Evolutionary conservation across 2,888 invertebrate species (phyloP).

Genomic region (Cylloceria caligata): DNA sequence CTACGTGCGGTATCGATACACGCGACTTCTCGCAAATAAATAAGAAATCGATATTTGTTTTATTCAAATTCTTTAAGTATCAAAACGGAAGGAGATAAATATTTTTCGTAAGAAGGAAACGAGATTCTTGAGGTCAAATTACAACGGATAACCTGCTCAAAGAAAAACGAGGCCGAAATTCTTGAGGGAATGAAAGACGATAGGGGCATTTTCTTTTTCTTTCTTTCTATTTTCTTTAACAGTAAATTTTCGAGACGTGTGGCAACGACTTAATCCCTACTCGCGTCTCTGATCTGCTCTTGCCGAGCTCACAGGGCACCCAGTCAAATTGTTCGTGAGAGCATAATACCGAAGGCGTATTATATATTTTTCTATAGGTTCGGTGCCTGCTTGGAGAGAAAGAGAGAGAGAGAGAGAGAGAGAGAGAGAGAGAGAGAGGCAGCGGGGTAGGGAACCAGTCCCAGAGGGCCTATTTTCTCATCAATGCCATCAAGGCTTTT

Average conservation of each 20-base stretch:
- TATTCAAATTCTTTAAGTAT: no score
- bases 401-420: neutral
- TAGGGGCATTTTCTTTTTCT: slow-evolving; percentile 43
- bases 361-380: slow-evolving; percentile 48
- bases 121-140: neutral
- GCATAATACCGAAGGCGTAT: slow-evolving; percentile 58
- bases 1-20: no score
- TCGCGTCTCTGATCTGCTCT: slow-evolving; percentile 13
- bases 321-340: slow-evolving; percentile 63
- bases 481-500: slow-evolving; percentile 81
- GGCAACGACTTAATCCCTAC: slow-evolving; percentile 52
- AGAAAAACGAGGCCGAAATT: neutral
- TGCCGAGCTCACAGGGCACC: slow-evolving; percentile 16
- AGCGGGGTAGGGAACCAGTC: slow-evolving; percentile 12
- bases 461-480: slow-evolving; percentile 79
- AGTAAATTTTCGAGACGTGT: slow-evolving; percentile 36
- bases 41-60: no score
- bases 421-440: neutral
- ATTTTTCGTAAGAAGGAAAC: neutral
- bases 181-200: slow-evolving; percentile 47
- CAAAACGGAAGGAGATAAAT: no score
- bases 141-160: neutral
- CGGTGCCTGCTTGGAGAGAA: slow-evolving; percentile 8
- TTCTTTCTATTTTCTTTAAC: slow-evolving; percentile 16
- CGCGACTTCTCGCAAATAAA: no score